A percentile compares a stretch with the other conserved stretches of the same genome.
phyloP scores from a whole-genome alignment of 2,113 vertebrate species.

The Myotis lucifugus region DNA sequence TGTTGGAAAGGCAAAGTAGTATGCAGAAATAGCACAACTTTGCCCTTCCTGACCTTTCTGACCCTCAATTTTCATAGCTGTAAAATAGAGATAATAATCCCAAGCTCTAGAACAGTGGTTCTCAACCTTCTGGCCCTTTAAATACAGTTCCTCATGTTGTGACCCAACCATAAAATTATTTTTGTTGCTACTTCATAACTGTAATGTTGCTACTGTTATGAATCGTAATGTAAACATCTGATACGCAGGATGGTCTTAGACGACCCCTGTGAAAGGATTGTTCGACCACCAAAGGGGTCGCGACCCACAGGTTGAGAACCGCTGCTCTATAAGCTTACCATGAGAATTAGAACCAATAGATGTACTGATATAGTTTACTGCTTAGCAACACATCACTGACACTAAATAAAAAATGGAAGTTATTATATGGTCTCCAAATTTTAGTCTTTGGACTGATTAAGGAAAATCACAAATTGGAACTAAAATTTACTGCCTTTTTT shows the following conservation, averaged over 20 bases:
- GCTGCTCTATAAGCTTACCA: background rate
- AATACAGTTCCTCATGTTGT: too few relatives aligned
- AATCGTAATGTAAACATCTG: too few relatives aligned
- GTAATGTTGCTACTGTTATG: too few relatives aligned
- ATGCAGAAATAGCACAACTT: background rate
- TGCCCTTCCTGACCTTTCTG: slow-evolving; percentile 23
- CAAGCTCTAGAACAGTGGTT: background rate
- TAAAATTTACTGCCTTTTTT: slow-evolving; percentile 5
- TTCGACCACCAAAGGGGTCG: too few relatives aligned
- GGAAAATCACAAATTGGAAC: slow-evolving; percentile 14
- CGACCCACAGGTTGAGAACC: too few relatives aligned
- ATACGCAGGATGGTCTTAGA: too few relatives aligned
- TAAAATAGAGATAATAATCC: background rate
- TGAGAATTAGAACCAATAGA: background rate
- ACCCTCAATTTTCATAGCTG: background rate
- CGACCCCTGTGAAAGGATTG: too few relatives aligned
- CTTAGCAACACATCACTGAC: background rate
- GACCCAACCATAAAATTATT: too few relatives aligned
- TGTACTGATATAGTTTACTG: background rate
- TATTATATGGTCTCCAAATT: background rate
- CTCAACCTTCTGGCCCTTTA: too few relatives aligned
- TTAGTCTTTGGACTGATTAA: background rate
- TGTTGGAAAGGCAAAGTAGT: background rate
- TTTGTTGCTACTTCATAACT: too few relatives aligned
- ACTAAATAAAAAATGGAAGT: background rate